Percentiles rank a stretch among this genome's conserved stretches.
These are phyloP conservation scores for Melospiza georgiana DNA, from an alignment of 2,113 vertebrate genomes.

Conservation along the genomic window DNA sequence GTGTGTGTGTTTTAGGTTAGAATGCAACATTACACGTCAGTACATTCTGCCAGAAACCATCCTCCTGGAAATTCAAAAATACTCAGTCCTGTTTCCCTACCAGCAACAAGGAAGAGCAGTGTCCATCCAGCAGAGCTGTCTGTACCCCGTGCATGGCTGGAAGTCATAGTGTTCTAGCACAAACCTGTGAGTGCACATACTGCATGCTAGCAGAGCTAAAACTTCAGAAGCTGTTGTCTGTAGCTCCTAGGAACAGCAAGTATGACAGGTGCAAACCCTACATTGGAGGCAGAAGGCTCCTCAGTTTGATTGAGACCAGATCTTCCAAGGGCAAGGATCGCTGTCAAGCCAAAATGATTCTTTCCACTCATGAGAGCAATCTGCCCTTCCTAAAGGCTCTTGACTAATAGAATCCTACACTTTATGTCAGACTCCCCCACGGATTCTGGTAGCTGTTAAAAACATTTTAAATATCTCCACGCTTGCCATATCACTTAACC, in stretches of 20 bases:
- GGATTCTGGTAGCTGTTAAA: constrained; percentile 65
- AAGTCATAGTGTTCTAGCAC: constrained; percentile 64
- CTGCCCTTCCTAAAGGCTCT: constrained; percentile 55
- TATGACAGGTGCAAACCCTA: constrained; percentile 66
- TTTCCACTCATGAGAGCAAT: constrained; percentile 7
- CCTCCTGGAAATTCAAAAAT: constrained; percentile 33
- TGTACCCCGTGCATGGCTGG: constrained; percentile 20
- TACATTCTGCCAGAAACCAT: constrained; percentile 51
- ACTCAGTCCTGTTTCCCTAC: constrained; percentile 21
- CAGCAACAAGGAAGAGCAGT: background rate
- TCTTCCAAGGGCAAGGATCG: constrained; percentile 36
- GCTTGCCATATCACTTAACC: constrained; percentile 70
- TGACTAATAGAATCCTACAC: constrained; percentile 67
- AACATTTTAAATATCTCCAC: constrained; percentile 39
- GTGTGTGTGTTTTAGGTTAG: background rate
- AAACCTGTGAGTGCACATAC: constrained; percentile 60
- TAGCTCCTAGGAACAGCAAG: constrained; percentile 68
- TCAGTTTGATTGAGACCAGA: constrained; percentile 33
- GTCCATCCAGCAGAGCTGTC: constrained; percentile 52
- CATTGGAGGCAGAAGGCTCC: constrained; percentile 56
- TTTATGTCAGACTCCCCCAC: constrained; percentile 54
- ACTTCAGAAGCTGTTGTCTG: constrained; percentile 51
- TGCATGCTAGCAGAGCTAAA: constrained; percentile 49
- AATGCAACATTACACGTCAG: background rate
- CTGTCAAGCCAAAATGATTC: constrained; percentile 18